A percentile compares a stretch with the other conserved stretches of the same genome.
phyloP scores from a whole-genome alignment of 2,113 vertebrate genomes.

The Agapornis roseicollis region DNA sequence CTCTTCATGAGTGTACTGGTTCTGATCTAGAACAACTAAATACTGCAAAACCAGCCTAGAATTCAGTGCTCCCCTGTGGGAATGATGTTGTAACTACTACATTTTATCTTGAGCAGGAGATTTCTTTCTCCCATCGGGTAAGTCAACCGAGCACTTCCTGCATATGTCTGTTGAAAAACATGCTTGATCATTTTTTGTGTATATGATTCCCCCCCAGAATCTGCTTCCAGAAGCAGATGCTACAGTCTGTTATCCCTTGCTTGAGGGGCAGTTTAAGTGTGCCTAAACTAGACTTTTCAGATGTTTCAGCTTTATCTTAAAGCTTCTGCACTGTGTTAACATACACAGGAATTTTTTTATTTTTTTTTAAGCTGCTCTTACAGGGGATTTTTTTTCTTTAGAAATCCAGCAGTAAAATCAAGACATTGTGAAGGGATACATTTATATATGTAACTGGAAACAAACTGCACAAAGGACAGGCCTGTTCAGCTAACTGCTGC shows the following conservation, averaged over 20 bases:
- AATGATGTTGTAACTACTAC: neutral
- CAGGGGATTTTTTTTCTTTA: neutral
- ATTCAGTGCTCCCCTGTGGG: neutral
- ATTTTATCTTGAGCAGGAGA: neutral
- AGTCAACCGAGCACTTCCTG: neutral
- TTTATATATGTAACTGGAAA: neutral
- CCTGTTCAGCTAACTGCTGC: neutral
- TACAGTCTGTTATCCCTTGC: neutral
- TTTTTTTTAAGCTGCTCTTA: neutral
- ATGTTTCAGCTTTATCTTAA: neutral
- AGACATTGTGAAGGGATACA: neutral
- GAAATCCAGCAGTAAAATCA: neutral
- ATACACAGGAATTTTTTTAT: fast-evolving
- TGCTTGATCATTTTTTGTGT: neutral
- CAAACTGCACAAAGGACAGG: neutral
- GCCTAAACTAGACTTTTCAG: neutral
- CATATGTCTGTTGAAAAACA: neutral
- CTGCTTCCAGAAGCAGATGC: neutral
- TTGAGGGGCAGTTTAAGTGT: neutral
- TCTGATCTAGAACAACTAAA: neutral
- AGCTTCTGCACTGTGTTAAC: neutral
- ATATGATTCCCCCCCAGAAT: too few relatives aligned
- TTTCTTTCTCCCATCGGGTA: neutral
- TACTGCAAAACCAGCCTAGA: neutral
- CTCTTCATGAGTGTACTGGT: too few relatives aligned